phyloP scores from a whole-genome alignment of 1,140 invertebrate genomes.

The Ceratina australensis region DNA sequence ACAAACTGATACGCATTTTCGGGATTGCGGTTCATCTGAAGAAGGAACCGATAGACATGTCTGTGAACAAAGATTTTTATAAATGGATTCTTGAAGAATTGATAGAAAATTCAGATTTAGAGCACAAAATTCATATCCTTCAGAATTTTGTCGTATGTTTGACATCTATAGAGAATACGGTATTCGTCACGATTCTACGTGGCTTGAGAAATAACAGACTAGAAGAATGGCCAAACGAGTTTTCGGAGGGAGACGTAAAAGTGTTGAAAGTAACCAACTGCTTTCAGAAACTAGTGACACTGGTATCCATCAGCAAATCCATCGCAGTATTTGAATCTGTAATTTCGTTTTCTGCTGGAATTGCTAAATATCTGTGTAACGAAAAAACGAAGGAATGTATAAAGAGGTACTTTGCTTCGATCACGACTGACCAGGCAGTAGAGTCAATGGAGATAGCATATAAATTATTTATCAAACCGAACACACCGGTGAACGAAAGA shows the following conservation, averaged over 20 bases:
- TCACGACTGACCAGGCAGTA: slow-evolving; percentile 53
- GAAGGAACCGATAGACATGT: slow-evolving; percentile 54
- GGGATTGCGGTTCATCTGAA: slow-evolving; percentile 63
- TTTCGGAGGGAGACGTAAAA: slow-evolving; percentile 35
- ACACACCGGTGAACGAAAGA: slow-evolving; percentile 39
- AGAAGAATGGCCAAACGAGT: slow-evolving; percentile 5
- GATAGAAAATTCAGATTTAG: slow-evolving; percentile 38
- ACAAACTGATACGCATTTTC: slow-evolving; percentile 71
- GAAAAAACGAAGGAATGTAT: slow-evolving; percentile 63
- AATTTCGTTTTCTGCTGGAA: slow-evolving; percentile 66
- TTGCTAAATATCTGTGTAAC: slow-evolving; percentile 63
- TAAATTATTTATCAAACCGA: slow-evolving; percentile 61
- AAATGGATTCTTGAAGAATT: slow-evolving; percentile 70
- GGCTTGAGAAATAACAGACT: slow-evolving; percentile 43
- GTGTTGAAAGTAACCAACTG: slow-evolving; percentile 60
- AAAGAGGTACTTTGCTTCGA: slow-evolving; percentile 59
- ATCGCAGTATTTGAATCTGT: slow-evolving; percentile 62
- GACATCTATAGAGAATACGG: slow-evolving; percentile 50
- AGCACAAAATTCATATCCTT: slow-evolving; percentile 67
- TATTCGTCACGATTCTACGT: slow-evolving; percentile 58
- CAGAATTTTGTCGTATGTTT: slow-evolving; percentile 72
- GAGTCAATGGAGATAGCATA: slow-evolving; percentile 65
- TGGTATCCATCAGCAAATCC: slow-evolving; percentile 70
- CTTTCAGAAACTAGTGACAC: slow-evolving; percentile 68
- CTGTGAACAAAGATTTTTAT: slow-evolving; percentile 52